phyloP scores from a whole-genome alignment of 2,888 invertebrate genomes.

The Atrina japonica region DNA sequence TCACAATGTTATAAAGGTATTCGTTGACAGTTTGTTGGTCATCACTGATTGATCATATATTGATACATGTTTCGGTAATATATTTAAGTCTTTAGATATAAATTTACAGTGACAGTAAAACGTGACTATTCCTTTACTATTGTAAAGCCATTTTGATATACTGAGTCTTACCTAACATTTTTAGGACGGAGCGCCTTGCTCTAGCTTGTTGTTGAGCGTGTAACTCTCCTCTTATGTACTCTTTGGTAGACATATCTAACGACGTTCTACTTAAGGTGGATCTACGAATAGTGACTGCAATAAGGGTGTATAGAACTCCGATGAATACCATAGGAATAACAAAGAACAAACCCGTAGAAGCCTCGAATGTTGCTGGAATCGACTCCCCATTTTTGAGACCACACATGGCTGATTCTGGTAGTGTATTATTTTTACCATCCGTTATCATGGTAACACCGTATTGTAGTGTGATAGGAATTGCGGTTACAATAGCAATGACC shows the following conservation, averaged over 20 bases:
- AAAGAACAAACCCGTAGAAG: conserved; percentile 90
- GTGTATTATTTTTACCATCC: conserved; percentile 71
- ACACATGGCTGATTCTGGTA: conserved; percentile 84
- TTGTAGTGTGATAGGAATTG: conserved; percentile 86
- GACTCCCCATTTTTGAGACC: conserved; percentile 75
- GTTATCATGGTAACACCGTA: conserved; percentile 85
- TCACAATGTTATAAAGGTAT: too few species aligned
- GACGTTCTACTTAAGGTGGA: conserved; percentile 61
- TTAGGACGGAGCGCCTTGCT: conserved; percentile 81
- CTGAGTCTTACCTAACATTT: conserved; percentile 85
- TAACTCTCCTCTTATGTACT: conserved; percentile 51
- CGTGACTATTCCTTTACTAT: too few species aligned
- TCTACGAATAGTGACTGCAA: conserved; percentile 76
- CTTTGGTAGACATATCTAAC: conserved; percentile 55
- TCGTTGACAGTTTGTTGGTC: too few species aligned
- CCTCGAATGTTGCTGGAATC: conserved; percentile 56
- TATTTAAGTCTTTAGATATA: too few species aligned
- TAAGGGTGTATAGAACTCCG: conserved; percentile 86
- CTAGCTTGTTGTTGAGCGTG: conserved; percentile 64
- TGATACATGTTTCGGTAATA: too few species aligned
- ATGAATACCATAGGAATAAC: conserved; percentile 93
- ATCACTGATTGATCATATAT: too few species aligned
- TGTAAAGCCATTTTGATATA: too few species aligned
- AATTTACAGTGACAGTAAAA: too few species aligned
- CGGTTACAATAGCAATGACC: conserved; percentile 86